Evolutionary conservation across 1,140 invertebrate genomes (phyloP).

Genomic region (Cydia strobilella): DNA sequence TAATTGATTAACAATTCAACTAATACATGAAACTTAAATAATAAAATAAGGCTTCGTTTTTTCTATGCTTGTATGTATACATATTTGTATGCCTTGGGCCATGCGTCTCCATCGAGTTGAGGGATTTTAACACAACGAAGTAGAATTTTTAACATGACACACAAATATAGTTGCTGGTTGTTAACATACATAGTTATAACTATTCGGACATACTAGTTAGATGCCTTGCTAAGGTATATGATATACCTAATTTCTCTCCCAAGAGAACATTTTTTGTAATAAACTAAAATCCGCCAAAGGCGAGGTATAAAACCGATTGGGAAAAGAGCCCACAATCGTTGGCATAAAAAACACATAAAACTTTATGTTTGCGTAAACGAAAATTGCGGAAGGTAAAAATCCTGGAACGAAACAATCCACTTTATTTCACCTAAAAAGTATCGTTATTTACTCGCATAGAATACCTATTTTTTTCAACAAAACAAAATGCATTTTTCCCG

Average conservation of each 20-base stretch:
- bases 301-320: conserved; percentile 30
- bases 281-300: conserved; percentile 26
- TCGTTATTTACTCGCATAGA: conserved; percentile 5
- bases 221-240: background rate
- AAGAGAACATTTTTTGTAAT: conserved; percentile 6
- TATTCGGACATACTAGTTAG: too few relatives aligned
- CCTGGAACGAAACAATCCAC: background rate
- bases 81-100: too few relatives aligned
- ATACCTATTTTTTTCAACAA: background rate
- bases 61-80: too few relatives aligned
- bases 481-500: too few relatives aligned
- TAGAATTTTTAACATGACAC: too few relatives aligned
- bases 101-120: too few relatives aligned
- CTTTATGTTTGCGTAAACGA: conserved; percentile 29
- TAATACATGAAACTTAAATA: too few relatives aligned
- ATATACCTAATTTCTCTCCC: background rate
- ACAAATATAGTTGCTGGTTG: too few relatives aligned
- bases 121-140: too few relatives aligned
- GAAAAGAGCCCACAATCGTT: conserved; percentile 23
- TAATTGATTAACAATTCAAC: too few relatives aligned
- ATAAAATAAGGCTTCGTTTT: too few relatives aligned
- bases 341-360: conserved; percentile 28
- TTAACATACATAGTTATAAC: too few relatives aligned
- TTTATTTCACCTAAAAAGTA: conserved; percentile 23
- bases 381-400: conserved; percentile 21